Conservation (phyloP, 1,140 invertebrate genomes). For the Monomorium pharaonis region DNA sequence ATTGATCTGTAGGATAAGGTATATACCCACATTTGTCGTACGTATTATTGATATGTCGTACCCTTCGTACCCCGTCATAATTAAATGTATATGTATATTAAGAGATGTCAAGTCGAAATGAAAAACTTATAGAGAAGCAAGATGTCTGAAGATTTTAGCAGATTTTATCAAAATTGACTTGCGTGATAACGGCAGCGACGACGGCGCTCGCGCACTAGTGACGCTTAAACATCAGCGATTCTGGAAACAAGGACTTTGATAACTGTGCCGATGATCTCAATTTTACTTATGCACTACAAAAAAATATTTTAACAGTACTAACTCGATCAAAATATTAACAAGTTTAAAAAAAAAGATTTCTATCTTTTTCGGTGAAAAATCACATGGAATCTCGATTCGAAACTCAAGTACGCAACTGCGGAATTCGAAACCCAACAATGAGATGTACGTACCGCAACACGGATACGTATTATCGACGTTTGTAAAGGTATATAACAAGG, state of each 20-base stretch:
- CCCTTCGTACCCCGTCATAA: neutral
- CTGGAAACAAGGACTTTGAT: neutral
- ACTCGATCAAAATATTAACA: neutral
- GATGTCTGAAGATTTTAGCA: neutral
- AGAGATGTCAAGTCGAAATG: no score
- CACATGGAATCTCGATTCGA: neutral
- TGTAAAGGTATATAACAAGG: slow-evolving; percentile 70
- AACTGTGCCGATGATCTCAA: neutral
- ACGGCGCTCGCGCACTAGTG: slow-evolving; percentile 22
- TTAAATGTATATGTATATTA: neutral
- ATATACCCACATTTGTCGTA: neutral
- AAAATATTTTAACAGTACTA: neutral
- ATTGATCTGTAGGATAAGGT: slow-evolving; percentile 81
- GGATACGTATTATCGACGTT: slow-evolving; percentile 47
- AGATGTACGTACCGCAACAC: slow-evolving; percentile 13
- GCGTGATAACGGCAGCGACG: neutral
- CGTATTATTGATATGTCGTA: neutral
- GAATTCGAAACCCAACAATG: slow-evolving; percentile 10
- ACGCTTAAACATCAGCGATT: slow-evolving; percentile 19
- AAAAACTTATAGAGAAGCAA: neutral
- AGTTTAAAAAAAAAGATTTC: no score
- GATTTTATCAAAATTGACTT: neutral
- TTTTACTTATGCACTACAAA: neutral
- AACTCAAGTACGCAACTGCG: neutral
- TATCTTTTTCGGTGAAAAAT: neutral